A percentile compares a stretch with the other conserved stretches of the same genome.
Evolutionary conservation across 2,113 vertebrate species (phyloP).

Genomic region (Myrmecophaga tridactyla): DNA sequence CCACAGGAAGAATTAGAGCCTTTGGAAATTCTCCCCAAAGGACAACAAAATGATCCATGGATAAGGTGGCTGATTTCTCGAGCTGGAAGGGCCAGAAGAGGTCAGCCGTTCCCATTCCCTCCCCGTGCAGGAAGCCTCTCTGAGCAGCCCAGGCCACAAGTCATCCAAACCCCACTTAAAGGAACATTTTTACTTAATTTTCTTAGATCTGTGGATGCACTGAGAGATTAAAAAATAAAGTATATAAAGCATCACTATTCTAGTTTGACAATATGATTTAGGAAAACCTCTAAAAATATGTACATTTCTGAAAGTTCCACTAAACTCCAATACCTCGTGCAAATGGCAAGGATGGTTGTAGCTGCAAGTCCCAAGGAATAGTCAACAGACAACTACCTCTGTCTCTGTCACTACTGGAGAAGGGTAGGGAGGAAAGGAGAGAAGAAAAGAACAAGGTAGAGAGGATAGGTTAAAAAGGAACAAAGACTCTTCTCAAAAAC

Average conservation of each 20-base stretch:
- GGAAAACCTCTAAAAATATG: not conserved
- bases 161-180: not conserved
- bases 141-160: not conserved
- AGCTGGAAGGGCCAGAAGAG: not conserved
- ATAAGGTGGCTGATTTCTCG: no score
- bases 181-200: not conserved
- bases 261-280: not conserved
- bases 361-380: rapidly evolving
- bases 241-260: not conserved
- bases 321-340: not conserved
- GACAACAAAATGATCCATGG: not conserved
- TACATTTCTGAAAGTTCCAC: not conserved
- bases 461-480: not conserved
- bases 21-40: not conserved
- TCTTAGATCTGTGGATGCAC: not conserved
- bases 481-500: not conserved
- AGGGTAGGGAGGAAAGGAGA: not conserved
- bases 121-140: rapidly evolving
- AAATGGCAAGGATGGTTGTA: not conserved
- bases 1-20: not conserved
- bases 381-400: no score
- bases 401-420: not conserved
- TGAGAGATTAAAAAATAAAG: not conserved
- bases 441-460: not conserved
- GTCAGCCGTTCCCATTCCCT: rapidly evolving